These are phyloP conservation scores for Sebastes oblongus DNA, from an alignment of 2,797 vertebrate genomes.

Conservation along the genomic window DNA sequence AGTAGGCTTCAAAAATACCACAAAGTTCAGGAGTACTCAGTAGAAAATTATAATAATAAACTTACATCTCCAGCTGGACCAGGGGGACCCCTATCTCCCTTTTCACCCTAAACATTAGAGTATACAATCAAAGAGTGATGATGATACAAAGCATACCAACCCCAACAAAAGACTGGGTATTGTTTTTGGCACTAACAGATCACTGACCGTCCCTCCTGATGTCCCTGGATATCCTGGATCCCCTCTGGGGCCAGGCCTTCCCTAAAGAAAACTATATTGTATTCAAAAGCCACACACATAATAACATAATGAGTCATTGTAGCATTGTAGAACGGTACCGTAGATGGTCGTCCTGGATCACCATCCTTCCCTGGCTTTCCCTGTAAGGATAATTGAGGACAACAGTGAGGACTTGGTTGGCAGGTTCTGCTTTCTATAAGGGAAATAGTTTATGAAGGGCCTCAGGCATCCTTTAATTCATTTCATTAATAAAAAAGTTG, in stretches of 20 bases:
- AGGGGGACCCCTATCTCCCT: constrained; percentile 51
- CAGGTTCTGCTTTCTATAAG: neutral
- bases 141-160: neutral
- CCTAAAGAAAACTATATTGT: constrained; percentile 55
- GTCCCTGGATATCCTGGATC: constrained; percentile 52
- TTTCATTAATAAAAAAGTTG: neutral
- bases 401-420: neutral
- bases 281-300: constrained; percentile 2
- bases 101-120: constrained; percentile 63
- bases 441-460: neutral
- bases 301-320: neutral
- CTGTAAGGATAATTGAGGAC: constrained; percentile 40
- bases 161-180: neutral
- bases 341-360: constrained; percentile 28
- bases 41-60: neutral
- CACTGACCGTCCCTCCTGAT: constrained; percentile 50
- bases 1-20: neutral
- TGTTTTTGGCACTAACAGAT: neutral
- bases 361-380: constrained; percentile 69
- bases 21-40: neutral
- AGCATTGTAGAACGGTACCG: constrained; percentile 34
- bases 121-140: neutral
- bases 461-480: neutral
- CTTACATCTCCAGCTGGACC: constrained; percentile 67
- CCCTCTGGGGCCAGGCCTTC: constrained; percentile 47